Percentiles rank a stretch among this genome's conserved stretches.
Evolutionary conservation across 2,888 invertebrate species (phyloP).

Genomic region (Mimachlamys varia): DNA sequence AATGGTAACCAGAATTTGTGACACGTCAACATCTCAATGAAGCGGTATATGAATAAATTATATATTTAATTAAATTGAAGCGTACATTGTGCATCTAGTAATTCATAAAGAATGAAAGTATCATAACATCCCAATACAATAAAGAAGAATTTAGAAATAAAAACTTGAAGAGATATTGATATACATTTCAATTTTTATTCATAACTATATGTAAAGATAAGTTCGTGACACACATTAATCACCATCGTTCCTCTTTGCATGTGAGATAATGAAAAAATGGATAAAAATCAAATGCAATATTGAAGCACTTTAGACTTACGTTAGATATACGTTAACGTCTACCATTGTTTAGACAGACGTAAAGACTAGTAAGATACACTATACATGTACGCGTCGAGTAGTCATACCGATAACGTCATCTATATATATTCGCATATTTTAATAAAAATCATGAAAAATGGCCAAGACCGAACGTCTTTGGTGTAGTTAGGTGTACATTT

Average conservation of each 20-base stretch:
- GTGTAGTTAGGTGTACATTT: too few relatives aligned
- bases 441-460: too few relatives aligned
- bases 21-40: not conserved
- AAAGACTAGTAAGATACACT: not conserved
- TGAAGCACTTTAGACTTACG: not conserved
- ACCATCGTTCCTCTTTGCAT: not conserved
- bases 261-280: conserved; percentile 3
- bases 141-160: too few relatives aligned
- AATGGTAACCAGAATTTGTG: too few relatives aligned
- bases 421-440: not conserved
- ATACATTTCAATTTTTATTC: not conserved
- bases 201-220: conserved; percentile 18
- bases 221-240: conserved; percentile 15
- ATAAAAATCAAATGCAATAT: not conserved
- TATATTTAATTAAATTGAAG: too few relatives aligned
- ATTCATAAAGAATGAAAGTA: too few relatives aligned
- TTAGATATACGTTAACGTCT: not conserved
- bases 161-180: not conserved
- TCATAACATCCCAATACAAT: too few relatives aligned
- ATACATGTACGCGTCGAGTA: not conserved
- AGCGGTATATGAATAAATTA: not conserved
- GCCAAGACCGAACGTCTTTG: too few relatives aligned
- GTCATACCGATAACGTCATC: not conserved
- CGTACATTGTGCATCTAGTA: too few relatives aligned
- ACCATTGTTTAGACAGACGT: not conserved